phyloP scores from a whole-genome alignment of 2,888 invertebrate species.

The Nysson spinosus region DNA sequence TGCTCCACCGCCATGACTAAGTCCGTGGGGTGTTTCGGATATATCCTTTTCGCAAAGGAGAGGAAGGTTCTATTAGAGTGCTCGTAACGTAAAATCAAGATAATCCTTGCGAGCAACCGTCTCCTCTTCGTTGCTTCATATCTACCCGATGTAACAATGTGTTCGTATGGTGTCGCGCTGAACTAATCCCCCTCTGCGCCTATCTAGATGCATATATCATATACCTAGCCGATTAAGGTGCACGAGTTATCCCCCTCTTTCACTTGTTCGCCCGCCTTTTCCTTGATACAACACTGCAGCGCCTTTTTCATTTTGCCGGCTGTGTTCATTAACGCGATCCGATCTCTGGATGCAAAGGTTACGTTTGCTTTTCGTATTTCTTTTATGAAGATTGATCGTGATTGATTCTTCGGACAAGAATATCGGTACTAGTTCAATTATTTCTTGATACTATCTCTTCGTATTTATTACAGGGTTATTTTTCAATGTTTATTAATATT shows the following conservation, averaged over 20 bases:
- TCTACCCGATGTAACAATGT: slow-evolving; percentile 35
- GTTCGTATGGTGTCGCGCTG: slow-evolving; percentile 24
- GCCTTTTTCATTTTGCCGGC: background rate
- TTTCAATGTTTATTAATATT: background rate
- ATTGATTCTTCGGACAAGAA: too few species aligned
- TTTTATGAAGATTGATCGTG: background rate
- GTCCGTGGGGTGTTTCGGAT: background rate
- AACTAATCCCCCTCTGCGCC: slow-evolving; percentile 29
- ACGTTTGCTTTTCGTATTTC: background rate
- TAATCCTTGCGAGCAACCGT: slow-evolving; percentile 38
- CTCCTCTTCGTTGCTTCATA: slow-evolving; percentile 2
- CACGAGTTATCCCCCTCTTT: background rate
- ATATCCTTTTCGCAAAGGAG: background rate
- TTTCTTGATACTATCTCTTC: too few species aligned
- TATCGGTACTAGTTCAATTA: too few species aligned
- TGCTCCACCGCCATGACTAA: too few species aligned
- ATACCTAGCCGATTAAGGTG: slow-evolving; percentile 9
- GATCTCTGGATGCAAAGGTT: slow-evolving; percentile 3
- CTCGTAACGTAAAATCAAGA: slow-evolving; percentile 58
- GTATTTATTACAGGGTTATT: too few species aligned
- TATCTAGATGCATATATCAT: slow-evolving; percentile 37
- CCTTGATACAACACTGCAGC: background rate
- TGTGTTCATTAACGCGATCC: slow-evolving; percentile 22
- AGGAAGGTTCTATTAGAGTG: slow-evolving; percentile 4
- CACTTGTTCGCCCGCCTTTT: slow-evolving; percentile 5